Evolutionary conservation across 2,888 invertebrate species (phyloP).

Genomic region (Bhutanitis thaidina): DNA sequence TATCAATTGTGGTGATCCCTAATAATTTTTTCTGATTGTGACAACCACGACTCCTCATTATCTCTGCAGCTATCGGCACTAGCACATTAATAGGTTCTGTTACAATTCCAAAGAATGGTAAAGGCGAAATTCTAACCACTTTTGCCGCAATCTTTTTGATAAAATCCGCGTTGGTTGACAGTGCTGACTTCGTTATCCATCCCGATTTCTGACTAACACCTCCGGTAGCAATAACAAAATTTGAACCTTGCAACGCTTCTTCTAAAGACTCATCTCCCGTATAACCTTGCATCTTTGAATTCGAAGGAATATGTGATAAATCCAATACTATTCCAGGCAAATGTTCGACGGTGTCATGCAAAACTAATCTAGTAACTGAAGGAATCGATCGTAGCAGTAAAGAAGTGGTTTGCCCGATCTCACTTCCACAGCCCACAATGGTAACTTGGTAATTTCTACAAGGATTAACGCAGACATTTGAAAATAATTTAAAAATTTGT

Average conservation of each 20-base stretch:
- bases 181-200: slow-evolving; percentile 43
- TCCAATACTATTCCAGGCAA: slow-evolving; percentile 64
- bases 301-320: slow-evolving; percentile 66
- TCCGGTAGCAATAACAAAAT: slow-evolving; percentile 84
- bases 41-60: slow-evolving; percentile 53
- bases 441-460: slow-evolving; percentile 49
- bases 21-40: slow-evolving; percentile 83
- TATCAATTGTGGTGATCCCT: slow-evolving; percentile 87
- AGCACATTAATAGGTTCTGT: slow-evolving; percentile 68
- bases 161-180: slow-evolving; percentile 75
- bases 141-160: slow-evolving; percentile 47
- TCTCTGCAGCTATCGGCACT: slow-evolving; percentile 67
- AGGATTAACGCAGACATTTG: slow-evolving; percentile 18
- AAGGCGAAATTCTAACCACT: slow-evolving; percentile 44
- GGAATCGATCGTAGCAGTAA: slow-evolving; percentile 80
- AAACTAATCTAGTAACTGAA: slow-evolving; percentile 75
- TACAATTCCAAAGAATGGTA: slow-evolving; percentile 62
- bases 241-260: slow-evolving; percentile 70
- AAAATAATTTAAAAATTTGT: slow-evolving; percentile 20
- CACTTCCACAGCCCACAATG: slow-evolving; percentile 63
- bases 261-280: slow-evolving; percentile 45
- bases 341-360: slow-evolving; percentile 72
- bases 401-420: slow-evolving; percentile 75
- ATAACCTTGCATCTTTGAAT: slow-evolving; percentile 46
- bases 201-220: slow-evolving; percentile 77